These are phyloP conservation scores for Syngnathus floridae DNA, from an alignment of 2,113 vertebrate species.

Conservation along the genomic window DNA sequence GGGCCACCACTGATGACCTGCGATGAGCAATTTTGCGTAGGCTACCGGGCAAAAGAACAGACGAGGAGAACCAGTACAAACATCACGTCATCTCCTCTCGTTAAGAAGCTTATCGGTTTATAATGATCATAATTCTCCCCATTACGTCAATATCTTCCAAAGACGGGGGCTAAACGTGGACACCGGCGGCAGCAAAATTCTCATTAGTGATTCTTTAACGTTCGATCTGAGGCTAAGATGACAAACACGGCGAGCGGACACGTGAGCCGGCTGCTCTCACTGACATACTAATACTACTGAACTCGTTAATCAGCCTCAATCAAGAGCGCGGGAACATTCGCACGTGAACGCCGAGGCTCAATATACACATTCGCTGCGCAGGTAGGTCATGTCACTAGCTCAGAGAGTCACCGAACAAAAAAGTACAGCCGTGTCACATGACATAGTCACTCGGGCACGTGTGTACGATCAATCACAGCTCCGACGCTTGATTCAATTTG, in stretches of 20 bases:
- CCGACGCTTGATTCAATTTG: not conserved
- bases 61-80: too few species aligned
- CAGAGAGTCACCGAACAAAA: constrained; percentile 37
- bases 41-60: not conserved
- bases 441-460: constrained; percentile 19
- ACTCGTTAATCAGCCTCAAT: constrained; percentile 10
- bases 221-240: not conserved
- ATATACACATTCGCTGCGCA: not conserved
- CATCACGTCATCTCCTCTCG: constrained; percentile 1
- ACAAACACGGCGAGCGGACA: constrained; percentile 8
- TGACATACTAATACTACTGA: constrained; percentile 33
- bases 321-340: constrained; percentile 3
- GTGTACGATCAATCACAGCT: constrained; percentile 10
- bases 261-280: constrained; percentile 21
- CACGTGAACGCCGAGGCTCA: constrained; percentile 10
- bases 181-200: not conserved
- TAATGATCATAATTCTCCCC: not conserved
- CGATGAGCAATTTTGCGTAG: too few species aligned
- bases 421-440: constrained; percentile 25
- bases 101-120: not conserved
- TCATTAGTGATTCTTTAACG: not conserved
- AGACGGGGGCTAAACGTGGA: not conserved
- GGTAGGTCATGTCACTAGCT: constrained; percentile 45
- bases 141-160: not conserved
- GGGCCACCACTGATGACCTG: too few species aligned